Conservation (phyloP, 1,140 invertebrate species). For the Pseudomyrmex gracilis region DNA sequence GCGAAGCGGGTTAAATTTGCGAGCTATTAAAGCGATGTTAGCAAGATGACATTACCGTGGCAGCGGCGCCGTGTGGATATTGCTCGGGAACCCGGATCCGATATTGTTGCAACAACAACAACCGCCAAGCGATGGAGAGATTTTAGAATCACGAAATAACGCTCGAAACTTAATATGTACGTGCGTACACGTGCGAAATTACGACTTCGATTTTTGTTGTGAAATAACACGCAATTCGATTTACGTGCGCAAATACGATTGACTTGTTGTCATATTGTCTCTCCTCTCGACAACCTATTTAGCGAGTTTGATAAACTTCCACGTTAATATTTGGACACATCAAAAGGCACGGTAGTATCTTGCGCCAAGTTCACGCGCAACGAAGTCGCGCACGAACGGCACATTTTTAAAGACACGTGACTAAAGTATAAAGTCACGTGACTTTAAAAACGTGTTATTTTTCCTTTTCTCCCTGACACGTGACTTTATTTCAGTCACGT, state of each 20-base stretch:
- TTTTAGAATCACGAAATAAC: slow-evolving; percentile 51
- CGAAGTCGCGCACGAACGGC: too few species aligned
- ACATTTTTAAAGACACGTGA: too few species aligned
- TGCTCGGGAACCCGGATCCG: slow-evolving; percentile 22
- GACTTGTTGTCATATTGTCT: slow-evolving; percentile 31
- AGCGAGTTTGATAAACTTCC: slow-evolving; percentile 17
- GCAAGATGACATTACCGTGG: slow-evolving; percentile 62
- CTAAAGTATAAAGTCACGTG: too few species aligned
- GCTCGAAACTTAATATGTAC: slow-evolving; percentile 8
- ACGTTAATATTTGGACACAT: too few species aligned
- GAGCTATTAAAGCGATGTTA: slow-evolving; percentile 74
- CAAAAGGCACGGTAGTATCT: too few species aligned
- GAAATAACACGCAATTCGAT: not conserved
- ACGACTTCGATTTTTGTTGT: slow-evolving; percentile 33
- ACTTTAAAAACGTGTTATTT: too few species aligned
- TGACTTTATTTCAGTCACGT: too few species aligned
- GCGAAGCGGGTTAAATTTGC: slow-evolving; percentile 66
- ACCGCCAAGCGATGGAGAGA: not conserved
- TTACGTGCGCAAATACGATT: not conserved
- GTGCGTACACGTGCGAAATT: slow-evolving; percentile 11
- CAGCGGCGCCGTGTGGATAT: slow-evolving; percentile 44
- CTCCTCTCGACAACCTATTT: not conserved
- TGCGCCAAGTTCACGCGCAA: too few species aligned
- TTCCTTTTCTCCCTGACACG: too few species aligned
- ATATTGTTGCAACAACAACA: slow-evolving; percentile 40